Conservation (phyloP, 2,113 vertebrate species). For the Lampris incognitus region DNA sequence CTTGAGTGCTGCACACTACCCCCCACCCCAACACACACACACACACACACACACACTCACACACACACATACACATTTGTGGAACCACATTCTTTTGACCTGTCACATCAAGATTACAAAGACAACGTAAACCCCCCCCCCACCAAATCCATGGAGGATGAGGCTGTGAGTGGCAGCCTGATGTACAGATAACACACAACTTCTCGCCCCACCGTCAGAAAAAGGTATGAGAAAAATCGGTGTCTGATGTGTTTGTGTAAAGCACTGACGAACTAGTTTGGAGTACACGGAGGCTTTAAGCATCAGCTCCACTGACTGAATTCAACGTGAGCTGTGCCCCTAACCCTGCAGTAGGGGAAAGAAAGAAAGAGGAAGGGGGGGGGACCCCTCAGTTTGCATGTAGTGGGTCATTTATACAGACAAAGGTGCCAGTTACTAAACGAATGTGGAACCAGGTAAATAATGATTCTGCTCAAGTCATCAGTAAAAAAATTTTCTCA, state of each 20-base stretch:
- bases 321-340: conserved; percentile 53
- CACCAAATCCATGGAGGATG: no score
- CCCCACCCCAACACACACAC: no score
- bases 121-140: no score
- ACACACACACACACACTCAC: neutral
- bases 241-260: no score
- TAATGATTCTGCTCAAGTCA: conserved; percentile 78
- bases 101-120: neutral
- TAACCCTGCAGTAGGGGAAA: conserved; percentile 50
- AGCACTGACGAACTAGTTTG: no score
- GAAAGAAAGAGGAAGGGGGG: neutral
- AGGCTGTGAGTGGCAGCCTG: no score
- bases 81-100: neutral
- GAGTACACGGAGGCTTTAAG: no score
- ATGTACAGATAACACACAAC: no score
- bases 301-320: conserved; percentile 39
- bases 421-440: conserved; percentile 58
- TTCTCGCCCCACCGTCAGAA: no score
- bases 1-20: no score
- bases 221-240: no score
- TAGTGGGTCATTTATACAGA: conserved; percentile 76
- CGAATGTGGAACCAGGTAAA: conserved; percentile 72
- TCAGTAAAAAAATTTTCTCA: conserved; percentile 81
- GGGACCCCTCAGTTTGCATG: conserved; percentile 63
- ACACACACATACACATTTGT: neutral